These are phyloP conservation scores for Batillaria attramentaria DNA, from an alignment of 1,140 invertebrate genomes.

Conservation along the genomic window DNA sequence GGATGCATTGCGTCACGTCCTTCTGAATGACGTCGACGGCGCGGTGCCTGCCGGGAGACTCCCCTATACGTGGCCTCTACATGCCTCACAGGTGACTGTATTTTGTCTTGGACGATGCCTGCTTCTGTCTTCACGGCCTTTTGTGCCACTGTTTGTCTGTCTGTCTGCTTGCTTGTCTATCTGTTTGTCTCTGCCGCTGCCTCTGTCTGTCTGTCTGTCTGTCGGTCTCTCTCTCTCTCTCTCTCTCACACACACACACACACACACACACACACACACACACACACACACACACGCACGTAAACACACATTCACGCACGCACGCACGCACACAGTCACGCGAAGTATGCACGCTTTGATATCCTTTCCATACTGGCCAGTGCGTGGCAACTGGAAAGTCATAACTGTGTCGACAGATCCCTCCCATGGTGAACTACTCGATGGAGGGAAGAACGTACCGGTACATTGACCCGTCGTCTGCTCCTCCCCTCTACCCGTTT, in stretches of 20 bases:
- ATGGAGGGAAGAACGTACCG: conserved; percentile 61
- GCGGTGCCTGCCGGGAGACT: conserved; percentile 55
- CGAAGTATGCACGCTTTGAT: background rate
- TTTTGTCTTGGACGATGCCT: background rate
- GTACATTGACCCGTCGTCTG: conserved; percentile 49
- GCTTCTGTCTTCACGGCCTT: background rate
- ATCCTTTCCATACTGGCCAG: background rate
- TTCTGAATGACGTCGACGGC: conserved; percentile 46
- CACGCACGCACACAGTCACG: background rate
- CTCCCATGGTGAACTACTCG: conserved; percentile 58
- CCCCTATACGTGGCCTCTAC: conserved; percentile 58
- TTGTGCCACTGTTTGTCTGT: background rate
- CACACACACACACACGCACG: background rate
- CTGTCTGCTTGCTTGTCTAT: background rate
- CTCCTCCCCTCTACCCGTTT: conserved; percentile 53
- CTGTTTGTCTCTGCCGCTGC: no score
- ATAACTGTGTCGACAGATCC: conserved; percentile 40
- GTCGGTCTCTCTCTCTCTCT: background rate
- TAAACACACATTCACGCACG: background rate
- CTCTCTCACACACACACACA: background rate
- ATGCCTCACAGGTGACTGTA: conserved; percentile 38
- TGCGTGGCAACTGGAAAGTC: background rate
- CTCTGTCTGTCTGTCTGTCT: background rate
- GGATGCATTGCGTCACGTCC: conserved; percentile 51
- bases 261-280: background rate